Conservation (phyloP, 2,888 invertebrate species). For the Protophormia terraenovae region DNA sequence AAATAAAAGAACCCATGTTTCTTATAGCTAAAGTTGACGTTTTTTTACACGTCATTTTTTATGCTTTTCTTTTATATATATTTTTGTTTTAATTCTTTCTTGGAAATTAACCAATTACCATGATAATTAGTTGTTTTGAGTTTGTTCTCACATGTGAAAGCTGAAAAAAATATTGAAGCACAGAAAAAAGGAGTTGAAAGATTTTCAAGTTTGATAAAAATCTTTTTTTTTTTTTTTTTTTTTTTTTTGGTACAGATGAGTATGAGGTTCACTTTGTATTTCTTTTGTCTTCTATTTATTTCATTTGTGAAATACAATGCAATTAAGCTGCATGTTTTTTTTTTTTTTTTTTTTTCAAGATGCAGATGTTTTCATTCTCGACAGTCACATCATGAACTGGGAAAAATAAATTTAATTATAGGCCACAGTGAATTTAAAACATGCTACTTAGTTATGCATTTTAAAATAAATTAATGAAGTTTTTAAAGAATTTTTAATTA, state of each 20-base stretch:
- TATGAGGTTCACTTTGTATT: conserved; percentile 15
- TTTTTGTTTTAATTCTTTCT: conserved; percentile 41
- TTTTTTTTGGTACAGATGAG: not conserved
- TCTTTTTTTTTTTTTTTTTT: too few species aligned
- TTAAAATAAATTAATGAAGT: not conserved
- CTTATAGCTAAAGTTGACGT: conserved; percentile 26
- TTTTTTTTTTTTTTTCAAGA: not conserved
- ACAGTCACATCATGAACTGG: conserved; percentile 17
- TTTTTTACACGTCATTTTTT: conserved; percentile 15
- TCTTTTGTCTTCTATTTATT: not conserved
- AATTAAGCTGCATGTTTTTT: conserved; percentile 58
- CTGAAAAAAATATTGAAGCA: not conserved
- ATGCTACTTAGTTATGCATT: not conserved
- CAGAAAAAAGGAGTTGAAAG: conserved; percentile 29
- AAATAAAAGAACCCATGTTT: not conserved
- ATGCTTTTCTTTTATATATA: conserved; percentile 5
- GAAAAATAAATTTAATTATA: conserved; percentile 5
- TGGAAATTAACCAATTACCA: conserved; percentile 67
- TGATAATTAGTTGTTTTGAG: conserved; percentile 64
- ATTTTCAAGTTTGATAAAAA: conserved; percentile 35
- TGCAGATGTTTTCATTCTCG: conserved; percentile 56
- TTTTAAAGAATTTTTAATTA: not conserved
- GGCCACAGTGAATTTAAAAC: not conserved
- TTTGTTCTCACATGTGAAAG: conserved; percentile 59
- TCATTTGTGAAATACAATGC: conserved; percentile 39